Evolutionary conservation across 2,797 vertebrate genomes (phyloP), one percentile per base, ranked within the genome.

Genomic region (Brachyrhaphis roseni): DNA sequence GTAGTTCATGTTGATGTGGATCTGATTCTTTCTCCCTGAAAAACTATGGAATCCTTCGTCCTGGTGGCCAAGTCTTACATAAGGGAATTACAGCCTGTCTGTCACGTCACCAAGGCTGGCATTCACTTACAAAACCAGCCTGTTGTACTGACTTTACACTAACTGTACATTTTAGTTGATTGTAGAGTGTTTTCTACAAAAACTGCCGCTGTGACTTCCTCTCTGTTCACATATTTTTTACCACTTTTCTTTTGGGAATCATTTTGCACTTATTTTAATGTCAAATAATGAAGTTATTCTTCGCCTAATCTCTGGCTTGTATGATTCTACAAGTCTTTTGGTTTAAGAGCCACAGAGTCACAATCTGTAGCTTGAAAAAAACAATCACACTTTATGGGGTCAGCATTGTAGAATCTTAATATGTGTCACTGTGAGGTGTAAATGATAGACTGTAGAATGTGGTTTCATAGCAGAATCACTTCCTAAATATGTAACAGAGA

Each of bases 11-110:
- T 23, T 39, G 84, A 86, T 82, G 84, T 87, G 81, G 66, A 68
- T 75, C 53, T 64, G 64, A 82, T 74, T 88, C 79, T 68, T 11
- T 72, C 28, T 74, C 66, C 49, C 62, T 45, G 72, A 45, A 66
- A 75, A 75, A 70, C 71, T 84, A 84, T 78, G 79, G 12, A 84
- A 83, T 85, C 53, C 51, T 75, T 62, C 57, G 64, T 83, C 71
- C 74, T 47, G 26, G 78, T 82, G 78, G 87, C 84, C 86, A 90
- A 84, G 82, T 86, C 72, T 92, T 91, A 83, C 79, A 85, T 91
- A 90, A 91, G 84, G 82, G 76, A 70, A 57, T 76, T 76, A 84
- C 72, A 81, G 81, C 75, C 68, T 80, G 81, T 80, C 74, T 71
- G 80, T 89, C 88, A 89, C 88, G 73, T 78, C 85, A 83, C 86